phyloP scores from a whole-genome alignment of 2,797 vertebrate genomes.

The Cuculus canorus region DNA sequence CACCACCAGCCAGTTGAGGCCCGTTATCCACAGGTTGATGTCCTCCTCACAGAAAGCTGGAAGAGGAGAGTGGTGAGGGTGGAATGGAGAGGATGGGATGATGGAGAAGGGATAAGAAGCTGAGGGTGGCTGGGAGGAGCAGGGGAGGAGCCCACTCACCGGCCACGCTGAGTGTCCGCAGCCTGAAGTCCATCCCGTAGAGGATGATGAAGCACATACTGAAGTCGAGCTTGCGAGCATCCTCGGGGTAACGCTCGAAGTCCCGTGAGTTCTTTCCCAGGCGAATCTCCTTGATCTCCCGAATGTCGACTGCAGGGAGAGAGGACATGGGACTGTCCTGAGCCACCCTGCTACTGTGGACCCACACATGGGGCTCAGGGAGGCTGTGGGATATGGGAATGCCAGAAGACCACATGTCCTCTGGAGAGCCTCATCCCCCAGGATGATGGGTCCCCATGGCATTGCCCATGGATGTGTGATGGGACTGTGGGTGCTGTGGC shows the following conservation, averaged over 20 bases:
- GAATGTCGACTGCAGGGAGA: constrained; percentile 81
- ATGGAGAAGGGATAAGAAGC: neutral
- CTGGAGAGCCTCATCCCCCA: neutral
- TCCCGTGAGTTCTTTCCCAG: constrained; percentile 87
- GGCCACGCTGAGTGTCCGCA: constrained; percentile 84
- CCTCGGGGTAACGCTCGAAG: constrained; percentile 89
- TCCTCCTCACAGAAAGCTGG: constrained; percentile 88
- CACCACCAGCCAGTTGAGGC: constrained; percentile 84
- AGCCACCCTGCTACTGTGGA: rapidly evolving
- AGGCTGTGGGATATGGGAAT: neutral
- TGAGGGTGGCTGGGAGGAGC: rapidly evolving
- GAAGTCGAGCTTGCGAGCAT: constrained; percentile 85
- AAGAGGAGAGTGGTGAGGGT: neutral
- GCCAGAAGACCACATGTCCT: neutral
- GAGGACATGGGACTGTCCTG: neutral
- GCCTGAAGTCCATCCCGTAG: constrained; percentile 86
- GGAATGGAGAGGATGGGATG: neutral
- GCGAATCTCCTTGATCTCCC: constrained; percentile 89
- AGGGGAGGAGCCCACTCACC: constrained; percentile 68
- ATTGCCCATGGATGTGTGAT: neutral
- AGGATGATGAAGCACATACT: constrained; percentile 87
- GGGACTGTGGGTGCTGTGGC: neutral
- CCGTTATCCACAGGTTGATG: constrained; percentile 85
- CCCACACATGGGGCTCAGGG: rapidly evolving
- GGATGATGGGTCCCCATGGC: no score